phyloP scores from a whole-genome alignment of 2,797 vertebrate species.

The Neopelma chrysocephalum region DNA sequence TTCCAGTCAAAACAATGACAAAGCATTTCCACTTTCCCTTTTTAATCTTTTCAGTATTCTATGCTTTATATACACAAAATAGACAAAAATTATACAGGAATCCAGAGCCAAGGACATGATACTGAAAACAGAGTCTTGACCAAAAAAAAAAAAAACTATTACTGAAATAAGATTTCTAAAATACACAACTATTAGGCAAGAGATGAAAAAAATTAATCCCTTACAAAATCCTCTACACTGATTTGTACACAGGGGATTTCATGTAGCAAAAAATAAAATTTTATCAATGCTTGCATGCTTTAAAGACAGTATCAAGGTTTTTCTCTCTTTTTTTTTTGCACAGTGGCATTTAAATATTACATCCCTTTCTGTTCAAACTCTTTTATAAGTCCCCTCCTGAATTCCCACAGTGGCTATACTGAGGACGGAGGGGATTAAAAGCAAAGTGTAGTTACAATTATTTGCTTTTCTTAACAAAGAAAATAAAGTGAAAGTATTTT shows the following conservation, averaged over 20 bases:
- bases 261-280: background rate
- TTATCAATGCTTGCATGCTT: background rate
- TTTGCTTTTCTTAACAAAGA: background rate
- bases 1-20: slow-evolving; percentile 48
- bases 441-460: background rate
- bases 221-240: background rate
- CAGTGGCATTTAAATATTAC: background rate
- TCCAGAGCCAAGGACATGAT: background rate
- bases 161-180: slow-evolving; percentile 3
- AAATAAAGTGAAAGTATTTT: background rate
- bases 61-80: slow-evolving; percentile 58
- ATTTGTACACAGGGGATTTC: background rate
- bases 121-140: background rate
- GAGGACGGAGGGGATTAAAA: background rate
- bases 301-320: background rate
- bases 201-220: slow-evolving; percentile 20
- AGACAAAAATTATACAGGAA: background rate
- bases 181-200: slow-evolving; percentile 1
- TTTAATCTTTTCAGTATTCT: slow-evolving; percentile 2
- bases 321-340: background rate
- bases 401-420: background rate
- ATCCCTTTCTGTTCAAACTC: background rate
- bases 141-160: background rate
- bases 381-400: background rate
- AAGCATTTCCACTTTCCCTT: slow-evolving; percentile 22